Evolutionary conservation across 2,797 vertebrate species (phyloP), one percentile per base, ranked within the genome.

Genomic region (Sarcoramphus papa): DNA sequence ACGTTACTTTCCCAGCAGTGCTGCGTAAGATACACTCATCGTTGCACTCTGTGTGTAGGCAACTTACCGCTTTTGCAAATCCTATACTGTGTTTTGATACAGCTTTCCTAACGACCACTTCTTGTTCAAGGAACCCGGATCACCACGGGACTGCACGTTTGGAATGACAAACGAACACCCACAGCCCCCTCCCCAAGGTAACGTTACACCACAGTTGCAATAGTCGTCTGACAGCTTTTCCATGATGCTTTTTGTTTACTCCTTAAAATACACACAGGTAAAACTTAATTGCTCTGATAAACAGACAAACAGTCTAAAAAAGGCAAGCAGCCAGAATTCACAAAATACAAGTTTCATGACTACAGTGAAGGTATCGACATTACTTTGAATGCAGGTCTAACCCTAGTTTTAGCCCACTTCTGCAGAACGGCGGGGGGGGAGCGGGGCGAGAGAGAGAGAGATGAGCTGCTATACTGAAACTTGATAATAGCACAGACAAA

Each of bases 131-230:
- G 65, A 28, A 8, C 65, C 74, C 1, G 7, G 7, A 5, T 8
- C 78, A 30, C 25, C 78, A 1, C 81, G 1, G 31, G 14, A 3
- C 40, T 11, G 56, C 51, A 20, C 0, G 0, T 3, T 4, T 14
- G 13, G n/a, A 59, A 12, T 0, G 2, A 5, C 28, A 67, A 30
- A 47, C 1, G 3, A 12, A 14, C 65, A 25, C 12, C 37, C 30
- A 10, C 33, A 31, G 12, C 19, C 54, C 78, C 37, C 43, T 91
- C 47, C 65, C 63, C 53, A 8, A 1, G 10, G 6, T 1, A 21
- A 17, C 2, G 0, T 2, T 30, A 14, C 31, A 12, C 16, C 53
- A 27, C 40, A 5, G 78, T 0, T 7, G 21, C 57, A 37, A 0
- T 0, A 3, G 8, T 7, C 25, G 1, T 11, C 75, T 21, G 13